Base-by-base conservation (phyloP, 1,140 invertebrate genomes). In the Lucilia sericata region DNA sequence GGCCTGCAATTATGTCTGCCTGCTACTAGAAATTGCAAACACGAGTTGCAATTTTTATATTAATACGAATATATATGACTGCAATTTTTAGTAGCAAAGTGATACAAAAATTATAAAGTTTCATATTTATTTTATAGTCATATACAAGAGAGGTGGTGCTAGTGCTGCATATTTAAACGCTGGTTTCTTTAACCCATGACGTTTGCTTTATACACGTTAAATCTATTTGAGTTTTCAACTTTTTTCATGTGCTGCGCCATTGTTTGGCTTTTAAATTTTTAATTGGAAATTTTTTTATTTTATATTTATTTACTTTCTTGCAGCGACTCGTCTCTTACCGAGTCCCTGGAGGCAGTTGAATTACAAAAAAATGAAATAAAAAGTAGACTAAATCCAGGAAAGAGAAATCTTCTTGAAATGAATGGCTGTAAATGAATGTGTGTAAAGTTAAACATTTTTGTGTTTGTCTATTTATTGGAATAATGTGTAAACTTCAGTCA, bases 401-500 rank as follows among this genome's bases (percentile, higher is more conserved):
- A 70, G 65, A 25, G 9, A 70, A 70, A 21, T 55, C 65, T 21
- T 30, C 25, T 30, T 30, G 3, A n/a, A n/a, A n/a, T n/a, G 25
- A 30, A 30, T 30, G 25, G 25, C 25, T 70, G 55, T 21, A 5
- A 30, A 30, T 70, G n/a, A 21, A 21, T 80, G 76, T 80, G 76
- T 80, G 42, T 80, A 80, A 80, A 80, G 76, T 80, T 80, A 80
- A 80, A 80, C 19, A 21, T 49, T 70, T 21, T 42, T 55, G 25
- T 70, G 19, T 70, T 60, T 60, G 55, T 60, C 14, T 60, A 60
- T 60, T 70, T 70, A n/a, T 19, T 21, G 21, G 65, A 17, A 60
- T 60, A 19, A 25, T 70, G 65, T 60, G 14, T 21, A 70, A 70
- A 21, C 65, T n/a, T 25, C n/a, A 19, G 21, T 70, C n/a, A 70